A percentile compares a stretch with the other conserved stretches of the same genome.
Conservation (phyloP, 2,797 vertebrate species). For the Characodon lateralis region DNA sequence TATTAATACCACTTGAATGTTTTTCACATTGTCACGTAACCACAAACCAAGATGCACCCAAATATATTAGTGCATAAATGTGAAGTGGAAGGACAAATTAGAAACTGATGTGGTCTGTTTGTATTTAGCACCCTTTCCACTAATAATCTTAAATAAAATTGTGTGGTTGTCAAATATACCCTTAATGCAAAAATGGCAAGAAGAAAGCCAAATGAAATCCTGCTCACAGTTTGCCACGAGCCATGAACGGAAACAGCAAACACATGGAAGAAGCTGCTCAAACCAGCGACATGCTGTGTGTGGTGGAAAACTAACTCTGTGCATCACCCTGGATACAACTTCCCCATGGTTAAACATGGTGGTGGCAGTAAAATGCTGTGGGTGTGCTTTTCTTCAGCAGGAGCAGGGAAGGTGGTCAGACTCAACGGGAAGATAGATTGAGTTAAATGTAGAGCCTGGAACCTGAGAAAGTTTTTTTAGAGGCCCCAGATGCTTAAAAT, state of each 20-base stretch:
- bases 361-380: too few species aligned
- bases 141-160: not conserved
- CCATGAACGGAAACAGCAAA: too few species aligned
- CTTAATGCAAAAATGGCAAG: not conserved
- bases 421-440: too few species aligned
- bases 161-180: not conserved
- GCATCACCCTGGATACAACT: not conserved
- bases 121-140: not conserved
- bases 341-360: too few species aligned
- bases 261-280: too few species aligned
- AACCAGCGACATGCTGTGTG: not conserved
- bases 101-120: not conserved
- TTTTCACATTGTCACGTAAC: not conserved
- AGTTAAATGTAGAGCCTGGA: too few species aligned
- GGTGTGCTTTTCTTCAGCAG: not conserved
- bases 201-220: not conserved
- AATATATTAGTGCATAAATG: not conserved
- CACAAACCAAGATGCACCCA: not conserved
- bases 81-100: not conserved
- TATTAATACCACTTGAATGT: not conserved
- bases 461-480: too few species aligned
- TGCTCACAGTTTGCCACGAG: too few species aligned
- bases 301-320: not conserved
- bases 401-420: not conserved
- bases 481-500: too few species aligned